Conservation (phyloP, 2,888 invertebrate species). For the Yponomeuta plumbellus region DNA sequence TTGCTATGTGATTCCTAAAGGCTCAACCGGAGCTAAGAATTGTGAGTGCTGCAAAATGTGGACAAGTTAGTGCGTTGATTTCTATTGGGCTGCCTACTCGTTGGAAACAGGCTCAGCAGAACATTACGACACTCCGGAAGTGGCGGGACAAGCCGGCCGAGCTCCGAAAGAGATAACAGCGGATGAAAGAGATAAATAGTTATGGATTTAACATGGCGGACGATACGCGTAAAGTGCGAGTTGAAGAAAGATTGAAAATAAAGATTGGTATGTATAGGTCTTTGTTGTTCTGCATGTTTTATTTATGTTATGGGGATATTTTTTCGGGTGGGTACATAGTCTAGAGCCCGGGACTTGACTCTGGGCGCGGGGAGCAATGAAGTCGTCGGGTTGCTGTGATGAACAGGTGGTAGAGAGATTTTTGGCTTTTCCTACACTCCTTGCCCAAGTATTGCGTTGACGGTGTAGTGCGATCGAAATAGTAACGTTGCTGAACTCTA, state of each 20-base stretch:
- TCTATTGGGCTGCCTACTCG: neutral
- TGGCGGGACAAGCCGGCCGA: conserved; percentile 72
- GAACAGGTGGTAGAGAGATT: conserved; percentile 68
- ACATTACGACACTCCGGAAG: conserved; percentile 77
- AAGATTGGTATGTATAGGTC: conserved; percentile 88
- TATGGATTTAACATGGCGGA: conserved; percentile 95
- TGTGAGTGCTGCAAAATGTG: conserved; percentile 3
- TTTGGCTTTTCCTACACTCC: conserved; percentile 37
- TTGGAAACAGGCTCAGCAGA: conserved; percentile 63
- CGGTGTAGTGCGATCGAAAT: neutral
- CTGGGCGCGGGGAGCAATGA: conserved; percentile 38
- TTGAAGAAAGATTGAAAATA: conserved; percentile 94
- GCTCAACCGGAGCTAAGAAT: neutral
- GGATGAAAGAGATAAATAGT: conserved; percentile 79
- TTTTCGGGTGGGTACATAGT: conserved; percentile 12
- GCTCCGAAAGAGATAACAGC: conserved; percentile 75
- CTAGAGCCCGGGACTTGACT: neutral
- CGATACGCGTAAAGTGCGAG: conserved; percentile 92
- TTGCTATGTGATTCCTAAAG: conserved; percentile 9
- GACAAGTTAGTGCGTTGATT: conserved; percentile 6
- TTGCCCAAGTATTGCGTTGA: conserved; percentile 39
- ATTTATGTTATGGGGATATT: neutral
- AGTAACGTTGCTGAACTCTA: neutral
- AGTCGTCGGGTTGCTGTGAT: conserved; percentile 45
- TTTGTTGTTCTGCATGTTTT: conserved; percentile 29